phyloP scores from a whole-genome alignment of 2,888 invertebrate genomes.

The Noctua janthe region DNA sequence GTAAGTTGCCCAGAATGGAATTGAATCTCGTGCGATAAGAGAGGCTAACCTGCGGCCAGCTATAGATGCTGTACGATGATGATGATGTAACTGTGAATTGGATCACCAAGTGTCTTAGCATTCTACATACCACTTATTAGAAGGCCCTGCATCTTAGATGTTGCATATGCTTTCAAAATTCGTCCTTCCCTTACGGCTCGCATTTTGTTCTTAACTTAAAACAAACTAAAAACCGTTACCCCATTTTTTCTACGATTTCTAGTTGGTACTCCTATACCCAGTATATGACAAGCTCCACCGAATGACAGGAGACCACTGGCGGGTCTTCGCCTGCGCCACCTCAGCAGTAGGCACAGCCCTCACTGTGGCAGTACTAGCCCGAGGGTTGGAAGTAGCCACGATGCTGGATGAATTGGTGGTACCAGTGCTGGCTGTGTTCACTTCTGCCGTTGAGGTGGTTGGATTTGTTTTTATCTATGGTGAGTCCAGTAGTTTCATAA shows the following conservation, averaged over 20 bases:
- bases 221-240: rapidly evolving
- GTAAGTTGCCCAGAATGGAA: not conserved
- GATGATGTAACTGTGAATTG: not conserved
- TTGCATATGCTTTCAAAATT: not conserved
- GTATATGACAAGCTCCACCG: conserved; percentile 85
- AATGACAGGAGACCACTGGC: conserved; percentile 84
- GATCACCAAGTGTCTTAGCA: not conserved
- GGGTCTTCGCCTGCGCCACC: conserved; percentile 82
- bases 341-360: conserved; percentile 85
- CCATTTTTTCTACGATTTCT: conserved; percentile 62
- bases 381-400: conserved; percentile 80
- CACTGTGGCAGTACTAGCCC: conserved; percentile 82
- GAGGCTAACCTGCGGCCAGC: no score
- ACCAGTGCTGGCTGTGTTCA: conserved; percentile 82
- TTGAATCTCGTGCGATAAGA: not conserved
- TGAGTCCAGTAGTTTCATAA: conserved; percentile 60
- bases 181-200: rapidly evolving
- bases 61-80: not conserved
- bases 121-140: not conserved
- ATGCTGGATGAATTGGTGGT: conserved; percentile 83
- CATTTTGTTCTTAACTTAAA: not conserved
- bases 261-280: conserved; percentile 86
- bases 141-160: not conserved
- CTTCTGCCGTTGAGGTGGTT: conserved; percentile 82
- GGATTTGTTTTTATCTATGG: conserved; percentile 88